A percentile compares a stretch with the other conserved stretches of the same genome.
Conservation (phyloP, 2,888 invertebrate genomes). For the Melieria omissa region DNA sequence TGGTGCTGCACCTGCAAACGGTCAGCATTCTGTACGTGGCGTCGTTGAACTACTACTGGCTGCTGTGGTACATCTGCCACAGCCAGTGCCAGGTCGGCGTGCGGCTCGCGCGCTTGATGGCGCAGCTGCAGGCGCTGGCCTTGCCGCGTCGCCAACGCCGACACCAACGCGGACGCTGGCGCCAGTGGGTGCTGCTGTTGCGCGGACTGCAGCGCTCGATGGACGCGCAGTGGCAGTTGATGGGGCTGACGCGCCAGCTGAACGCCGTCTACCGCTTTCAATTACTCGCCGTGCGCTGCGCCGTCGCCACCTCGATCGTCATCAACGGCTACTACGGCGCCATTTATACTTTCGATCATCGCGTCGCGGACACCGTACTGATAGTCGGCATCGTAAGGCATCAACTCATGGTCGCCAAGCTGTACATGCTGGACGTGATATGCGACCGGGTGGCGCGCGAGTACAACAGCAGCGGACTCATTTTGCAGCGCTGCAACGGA, state of each 20-base stretch:
- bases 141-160: neutral
- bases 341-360: constrained; percentile 17
- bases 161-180: neutral
- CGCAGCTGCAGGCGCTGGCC: neutral
- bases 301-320: neutral
- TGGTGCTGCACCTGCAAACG: neutral
- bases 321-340: constrained; percentile 9
- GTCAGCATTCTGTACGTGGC: neutral
- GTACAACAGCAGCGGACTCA: neutral
- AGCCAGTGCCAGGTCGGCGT: constrained; percentile 4
- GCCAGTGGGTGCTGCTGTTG: neutral
- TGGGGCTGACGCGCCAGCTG: constrained; percentile 1
- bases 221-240: constrained; percentile 22
- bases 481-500: neutral
- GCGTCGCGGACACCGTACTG: neutral
- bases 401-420: neutral
- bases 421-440: neutral
- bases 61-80: constrained; percentile 18
- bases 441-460: neutral
- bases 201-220: neutral
- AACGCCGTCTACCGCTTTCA: constrained; percentile 9
- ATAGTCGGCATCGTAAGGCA: neutral
- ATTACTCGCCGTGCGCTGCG: neutral
- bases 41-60: constrained; percentile 13
- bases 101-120: neutral